A percentile compares a stretch with the other conserved stretches of the same genome.
phyloP scores from a whole-genome alignment of 2,797 vertebrate genomes.

The Gobionotothen gibberifrons region DNA sequence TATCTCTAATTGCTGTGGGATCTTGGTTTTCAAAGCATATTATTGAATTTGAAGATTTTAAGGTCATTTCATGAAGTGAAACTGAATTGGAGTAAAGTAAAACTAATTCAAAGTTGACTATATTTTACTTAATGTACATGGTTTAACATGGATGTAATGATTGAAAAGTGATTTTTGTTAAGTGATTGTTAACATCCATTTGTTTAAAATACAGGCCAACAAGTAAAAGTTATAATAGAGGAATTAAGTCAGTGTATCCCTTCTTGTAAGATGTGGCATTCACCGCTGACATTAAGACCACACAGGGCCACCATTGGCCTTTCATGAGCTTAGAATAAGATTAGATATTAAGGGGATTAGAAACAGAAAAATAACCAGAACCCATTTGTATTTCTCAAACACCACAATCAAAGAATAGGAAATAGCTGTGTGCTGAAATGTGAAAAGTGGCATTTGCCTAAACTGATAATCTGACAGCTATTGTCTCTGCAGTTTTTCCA shows the following conservation, averaged over 20 bases:
- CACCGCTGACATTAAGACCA: slow-evolving; percentile 36
- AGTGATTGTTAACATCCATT: slow-evolving; percentile 8
- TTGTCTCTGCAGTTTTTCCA: slow-evolving; percentile 52
- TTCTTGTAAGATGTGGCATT: slow-evolving; percentile 32
- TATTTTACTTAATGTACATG: neutral
- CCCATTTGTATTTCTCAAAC: slow-evolving; percentile 42
- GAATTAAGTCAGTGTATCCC: slow-evolving; percentile 28
- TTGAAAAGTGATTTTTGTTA: slow-evolving; percentile 6
- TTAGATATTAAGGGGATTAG: slow-evolving; percentile 57
- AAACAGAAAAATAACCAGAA: slow-evolving; percentile 44
- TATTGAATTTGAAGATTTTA: neutral
- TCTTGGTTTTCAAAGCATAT: slow-evolving; percentile 4
- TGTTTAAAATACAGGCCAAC: slow-evolving; percentile 2
- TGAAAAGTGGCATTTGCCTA: slow-evolving; percentile 50
- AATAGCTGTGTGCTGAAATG: slow-evolving; percentile 43
- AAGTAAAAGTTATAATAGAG: neutral
- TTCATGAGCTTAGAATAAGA: slow-evolving; percentile 41
- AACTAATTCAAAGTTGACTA: neutral
- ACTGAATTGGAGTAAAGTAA: neutral
- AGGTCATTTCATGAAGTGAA: neutral
- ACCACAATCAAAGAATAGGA: slow-evolving; percentile 52
- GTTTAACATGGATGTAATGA: neutral
- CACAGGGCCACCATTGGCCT: slow-evolving; percentile 20
- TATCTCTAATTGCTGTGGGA: neutral
- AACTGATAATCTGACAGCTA: slow-evolving; percentile 68